Evolutionary conservation across 2,888 invertebrate species (phyloP).

Genomic region (Trichopoda pennipes): DNA sequence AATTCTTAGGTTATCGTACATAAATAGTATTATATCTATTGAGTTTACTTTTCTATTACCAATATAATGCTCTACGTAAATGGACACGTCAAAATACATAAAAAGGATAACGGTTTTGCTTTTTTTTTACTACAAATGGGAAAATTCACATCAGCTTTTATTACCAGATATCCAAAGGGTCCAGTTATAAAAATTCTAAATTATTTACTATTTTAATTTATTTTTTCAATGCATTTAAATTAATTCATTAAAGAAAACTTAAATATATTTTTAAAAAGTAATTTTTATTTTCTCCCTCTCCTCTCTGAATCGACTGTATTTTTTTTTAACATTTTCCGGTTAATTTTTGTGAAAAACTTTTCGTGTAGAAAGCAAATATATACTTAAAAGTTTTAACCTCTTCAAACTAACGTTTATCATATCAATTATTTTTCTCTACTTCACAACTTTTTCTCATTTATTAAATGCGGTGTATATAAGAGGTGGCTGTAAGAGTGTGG

Average conservation of each 20-base stretch:
- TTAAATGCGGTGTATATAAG: neutral
- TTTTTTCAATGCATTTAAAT: conserved; percentile 32
- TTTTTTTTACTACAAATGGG: no score
- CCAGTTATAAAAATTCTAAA: neutral
- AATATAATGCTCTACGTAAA: no score
- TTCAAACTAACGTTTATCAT: conserved; percentile 52
- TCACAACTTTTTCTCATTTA: neutral
- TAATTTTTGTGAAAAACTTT: conserved; percentile 21
- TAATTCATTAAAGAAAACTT: neutral
- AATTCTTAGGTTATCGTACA: no score
- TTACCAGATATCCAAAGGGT: neutral
- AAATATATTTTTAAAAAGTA: neutral
- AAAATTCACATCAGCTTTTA: no score
- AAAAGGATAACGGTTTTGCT: no score
- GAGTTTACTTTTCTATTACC: no score
- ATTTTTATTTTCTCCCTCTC: neutral
- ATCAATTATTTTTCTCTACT: conserved; percentile 41
- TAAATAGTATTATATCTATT: no score
- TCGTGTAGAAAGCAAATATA: conserved; percentile 35
- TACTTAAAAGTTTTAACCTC: conserved; percentile 45
- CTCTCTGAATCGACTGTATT: no score
- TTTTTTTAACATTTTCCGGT: conserved; percentile 5
- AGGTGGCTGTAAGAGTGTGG: neutral
- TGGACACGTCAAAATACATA: no score
- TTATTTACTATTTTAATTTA: neutral